Percentiles rank a stretch among this genome's conserved stretches.
Conservation (phyloP, 2,888 invertebrate species). For the Ochropacha duplaris region DNA sequence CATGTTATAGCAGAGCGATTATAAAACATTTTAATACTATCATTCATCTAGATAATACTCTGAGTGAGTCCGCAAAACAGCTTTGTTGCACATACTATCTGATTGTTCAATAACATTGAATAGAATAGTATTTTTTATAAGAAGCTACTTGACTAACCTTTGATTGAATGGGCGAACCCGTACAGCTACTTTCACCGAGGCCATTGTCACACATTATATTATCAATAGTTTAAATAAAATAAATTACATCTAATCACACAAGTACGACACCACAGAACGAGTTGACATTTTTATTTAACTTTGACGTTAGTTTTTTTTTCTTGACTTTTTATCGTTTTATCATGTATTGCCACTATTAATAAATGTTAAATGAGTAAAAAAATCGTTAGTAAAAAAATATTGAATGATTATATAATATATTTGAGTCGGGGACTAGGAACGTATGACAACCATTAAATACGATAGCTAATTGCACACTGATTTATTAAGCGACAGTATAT, state of each 20-base stretch:
- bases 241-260: conserved; percentile 65
- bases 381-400: too few species aligned
- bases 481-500: too few species aligned
- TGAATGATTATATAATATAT: too few species aligned
- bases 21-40: conserved; percentile 29
- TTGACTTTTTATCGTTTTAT: conserved; percentile 14
- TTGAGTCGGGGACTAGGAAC: too few species aligned
- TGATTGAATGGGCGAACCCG: conserved; percentile 95
- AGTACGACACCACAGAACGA: conserved; percentile 64
- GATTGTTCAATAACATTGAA: conserved; percentile 41
- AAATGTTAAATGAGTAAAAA: too few species aligned
- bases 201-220: conserved; percentile 87
- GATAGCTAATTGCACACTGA: too few species aligned
- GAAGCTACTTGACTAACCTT: conserved; percentile 82
- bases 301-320: conserved; percentile 24
- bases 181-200: conserved; percentile 95
- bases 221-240: conserved; percentile 52
- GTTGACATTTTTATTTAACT: conserved; percentile 55
- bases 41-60: conserved; percentile 38
- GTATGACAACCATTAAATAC: too few species aligned
- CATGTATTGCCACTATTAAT: not conserved
- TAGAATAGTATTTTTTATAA: conserved; percentile 23
- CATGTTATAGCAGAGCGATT: conserved; percentile 16
- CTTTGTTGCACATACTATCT: conserved; percentile 31
- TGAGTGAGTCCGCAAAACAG: conserved; percentile 41